phyloP scores from a whole-genome alignment of 2,888 invertebrate species.

The Ectobius pallidus region DNA sequence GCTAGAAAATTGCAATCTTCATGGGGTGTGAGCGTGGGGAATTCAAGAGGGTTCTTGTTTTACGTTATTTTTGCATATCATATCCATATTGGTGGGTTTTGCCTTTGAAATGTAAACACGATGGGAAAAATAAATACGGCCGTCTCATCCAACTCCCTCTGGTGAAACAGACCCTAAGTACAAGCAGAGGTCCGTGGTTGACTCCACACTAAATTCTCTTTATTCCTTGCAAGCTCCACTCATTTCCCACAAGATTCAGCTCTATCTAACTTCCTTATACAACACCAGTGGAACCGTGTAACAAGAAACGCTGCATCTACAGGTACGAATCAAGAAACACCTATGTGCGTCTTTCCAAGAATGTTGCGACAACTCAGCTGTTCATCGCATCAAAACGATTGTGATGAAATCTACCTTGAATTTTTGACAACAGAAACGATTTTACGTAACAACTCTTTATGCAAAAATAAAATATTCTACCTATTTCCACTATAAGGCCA shows the following conservation, averaged over 20 bases:
- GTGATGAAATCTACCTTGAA: no score
- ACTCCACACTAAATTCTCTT: not conserved
- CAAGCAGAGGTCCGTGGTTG: not conserved
- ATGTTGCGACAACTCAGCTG: no score
- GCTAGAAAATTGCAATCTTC: not conserved
- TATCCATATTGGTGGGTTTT: not conserved
- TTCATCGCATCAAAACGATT: no score
- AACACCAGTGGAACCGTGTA: not conserved
- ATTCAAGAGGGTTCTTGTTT: not conserved
- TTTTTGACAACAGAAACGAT: no score
- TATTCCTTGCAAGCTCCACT: not conserved
- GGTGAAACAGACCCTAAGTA: no score
- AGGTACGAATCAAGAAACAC: no score
- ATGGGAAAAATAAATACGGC: not conserved
- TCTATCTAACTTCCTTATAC: not conserved
- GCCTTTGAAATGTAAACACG: not conserved
- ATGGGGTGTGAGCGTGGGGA: not conserved
- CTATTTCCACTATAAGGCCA: no score
- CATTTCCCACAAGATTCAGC: not conserved
- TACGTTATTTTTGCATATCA: not conserved
- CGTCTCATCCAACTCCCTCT: no score
- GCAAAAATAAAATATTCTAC: no score
- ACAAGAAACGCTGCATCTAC: not conserved
- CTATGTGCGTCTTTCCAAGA: no score
- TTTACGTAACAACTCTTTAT: no score